These are phyloP conservation scores for Thyatira batis DNA, from an alignment of 2,888 invertebrate species.

Conservation along the genomic window DNA sequence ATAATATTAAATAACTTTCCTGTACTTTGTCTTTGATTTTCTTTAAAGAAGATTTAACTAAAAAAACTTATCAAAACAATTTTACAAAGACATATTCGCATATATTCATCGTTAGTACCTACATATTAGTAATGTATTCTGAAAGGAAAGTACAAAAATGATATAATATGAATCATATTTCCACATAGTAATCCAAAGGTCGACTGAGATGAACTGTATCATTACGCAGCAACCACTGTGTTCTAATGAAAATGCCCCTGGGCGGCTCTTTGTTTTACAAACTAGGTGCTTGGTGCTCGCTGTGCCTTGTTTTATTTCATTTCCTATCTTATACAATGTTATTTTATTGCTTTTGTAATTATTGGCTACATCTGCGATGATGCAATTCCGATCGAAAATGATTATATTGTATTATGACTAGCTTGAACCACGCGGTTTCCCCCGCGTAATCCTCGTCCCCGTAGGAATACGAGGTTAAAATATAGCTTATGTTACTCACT, in stretches of 20 bases:
- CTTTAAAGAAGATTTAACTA: no score
- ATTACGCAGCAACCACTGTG: slow-evolving; percentile 23
- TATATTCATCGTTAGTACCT: no score
- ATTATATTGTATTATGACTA: not conserved
- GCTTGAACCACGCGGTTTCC: not conserved
- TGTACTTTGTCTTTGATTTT: no score
- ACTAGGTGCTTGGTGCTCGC: slow-evolving; percentile 23
- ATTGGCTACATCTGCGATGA: not conserved
- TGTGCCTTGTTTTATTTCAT: slow-evolving; percentile 38
- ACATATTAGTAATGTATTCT: no score
- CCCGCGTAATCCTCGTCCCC: no score
- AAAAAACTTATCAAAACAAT: no score
- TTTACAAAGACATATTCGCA: no score
- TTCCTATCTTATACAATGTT: slow-evolving; percentile 29
- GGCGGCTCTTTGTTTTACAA: slow-evolving; percentile 45
- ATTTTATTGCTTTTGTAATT: not conserved
- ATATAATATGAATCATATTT: slow-evolving; percentile 4
- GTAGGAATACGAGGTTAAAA: no score
- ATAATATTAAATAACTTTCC: no score
- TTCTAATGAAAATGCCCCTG: slow-evolving; percentile 40
- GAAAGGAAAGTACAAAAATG: not conserved
- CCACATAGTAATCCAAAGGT: slow-evolving; percentile 34
- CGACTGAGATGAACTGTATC: slow-evolving; percentile 27
- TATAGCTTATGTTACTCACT: no score
- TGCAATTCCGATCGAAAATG: not conserved